A percentile compares a stretch with the other conserved stretches of the same genome.
Evolutionary conservation across 2,113 vertebrate genomes (phyloP).

Genomic region (Apteryx owenii): DNA sequence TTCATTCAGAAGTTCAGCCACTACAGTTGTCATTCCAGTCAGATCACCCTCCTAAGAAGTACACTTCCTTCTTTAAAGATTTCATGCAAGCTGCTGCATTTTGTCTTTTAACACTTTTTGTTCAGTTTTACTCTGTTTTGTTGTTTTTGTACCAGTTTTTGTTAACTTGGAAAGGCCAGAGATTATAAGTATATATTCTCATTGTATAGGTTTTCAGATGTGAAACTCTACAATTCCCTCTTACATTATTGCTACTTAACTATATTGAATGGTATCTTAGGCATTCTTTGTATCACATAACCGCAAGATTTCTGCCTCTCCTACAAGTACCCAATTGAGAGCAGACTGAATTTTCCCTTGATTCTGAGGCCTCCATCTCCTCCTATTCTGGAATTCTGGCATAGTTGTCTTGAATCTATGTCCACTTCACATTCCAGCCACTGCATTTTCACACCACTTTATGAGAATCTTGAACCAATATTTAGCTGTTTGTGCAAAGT

Average conservation of each 20-base stretch:
- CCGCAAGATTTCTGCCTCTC: not conserved
- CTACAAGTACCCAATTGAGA: not conserved
- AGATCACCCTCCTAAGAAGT: not conserved
- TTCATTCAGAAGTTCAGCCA: not conserved
- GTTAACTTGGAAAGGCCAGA: not conserved
- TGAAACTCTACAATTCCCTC: not conserved
- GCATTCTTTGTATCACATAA: not conserved
- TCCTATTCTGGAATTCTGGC: not conserved
- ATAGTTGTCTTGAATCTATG: not conserved
- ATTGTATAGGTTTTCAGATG: not conserved
- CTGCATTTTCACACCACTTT: not conserved
- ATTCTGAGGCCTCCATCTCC: not conserved
- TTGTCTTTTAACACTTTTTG: not conserved
- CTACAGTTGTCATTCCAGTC: not conserved
- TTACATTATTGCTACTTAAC: not conserved
- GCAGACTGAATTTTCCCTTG: not conserved
- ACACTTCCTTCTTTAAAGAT: not conserved
- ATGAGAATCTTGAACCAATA: not conserved
- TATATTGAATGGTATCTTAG: not conserved
- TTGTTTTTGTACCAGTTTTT: not conserved
- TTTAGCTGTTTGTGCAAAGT: not conserved
- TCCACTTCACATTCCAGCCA: fast-evolving
- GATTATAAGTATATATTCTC: not conserved
- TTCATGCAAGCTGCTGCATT: not conserved
- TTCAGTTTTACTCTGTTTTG: not conserved